A percentile compares a stretch with the other conserved stretches of the same genome.
phyloP scores from a whole-genome alignment of 2,797 vertebrate genomes.

The Stomatorhinus walkeri region DNA sequence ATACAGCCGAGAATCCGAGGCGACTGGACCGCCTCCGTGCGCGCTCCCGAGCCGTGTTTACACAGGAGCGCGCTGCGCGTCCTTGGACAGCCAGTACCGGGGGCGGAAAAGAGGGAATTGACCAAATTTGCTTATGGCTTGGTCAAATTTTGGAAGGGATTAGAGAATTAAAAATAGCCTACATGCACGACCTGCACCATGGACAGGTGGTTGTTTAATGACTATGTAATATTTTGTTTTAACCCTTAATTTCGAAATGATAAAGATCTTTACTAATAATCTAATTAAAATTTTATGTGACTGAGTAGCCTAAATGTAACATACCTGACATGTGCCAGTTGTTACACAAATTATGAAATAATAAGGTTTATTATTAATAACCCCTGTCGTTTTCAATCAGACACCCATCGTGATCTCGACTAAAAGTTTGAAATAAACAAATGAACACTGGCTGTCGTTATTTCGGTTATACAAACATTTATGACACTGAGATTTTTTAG shows the following conservation, averaged over 20 bases:
- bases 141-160: background rate
- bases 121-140: background rate
- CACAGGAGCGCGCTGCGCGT: constrained; percentile 38
- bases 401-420: background rate
- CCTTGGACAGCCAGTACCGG: background rate
- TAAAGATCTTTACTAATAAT: background rate
- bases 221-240: background rate
- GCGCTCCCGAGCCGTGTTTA: constrained; percentile 36
- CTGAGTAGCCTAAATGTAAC: background rate
- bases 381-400: background rate
- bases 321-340: background rate
- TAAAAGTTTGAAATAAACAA: background rate
- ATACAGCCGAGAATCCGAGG: constrained; percentile 41
- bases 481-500: background rate
- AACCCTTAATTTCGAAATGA: background rate
- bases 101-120: background rate
- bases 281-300: background rate
- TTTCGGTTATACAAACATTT: background rate
- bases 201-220: background rate
- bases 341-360: background rate
- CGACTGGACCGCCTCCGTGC: constrained; percentile 43
- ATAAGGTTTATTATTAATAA: background rate
- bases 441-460: background rate
- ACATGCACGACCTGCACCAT: background rate
- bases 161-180: background rate